These are phyloP conservation scores for Liparis tanakae DNA, from an alignment of 2,797 vertebrate genomes.

Conservation along the genomic window DNA sequence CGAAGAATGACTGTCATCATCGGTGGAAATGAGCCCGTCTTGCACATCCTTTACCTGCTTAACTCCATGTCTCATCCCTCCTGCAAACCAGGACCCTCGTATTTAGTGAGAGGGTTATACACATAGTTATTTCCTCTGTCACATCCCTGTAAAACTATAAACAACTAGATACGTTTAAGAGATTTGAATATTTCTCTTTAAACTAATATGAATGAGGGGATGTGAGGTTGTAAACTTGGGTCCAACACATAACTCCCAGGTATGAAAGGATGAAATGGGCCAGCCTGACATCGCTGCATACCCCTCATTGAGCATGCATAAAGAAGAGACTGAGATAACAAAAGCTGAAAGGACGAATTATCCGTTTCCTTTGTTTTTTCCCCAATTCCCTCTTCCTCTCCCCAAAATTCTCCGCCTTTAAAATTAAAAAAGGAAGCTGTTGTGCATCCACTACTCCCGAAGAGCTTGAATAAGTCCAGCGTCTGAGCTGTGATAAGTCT, in stretches of 20 bases:
- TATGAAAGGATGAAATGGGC: conserved; percentile 48
- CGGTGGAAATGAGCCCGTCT: conserved; percentile 74
- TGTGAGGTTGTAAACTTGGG: conserved; percentile 24
- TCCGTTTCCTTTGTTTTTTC: conserved; percentile 26
- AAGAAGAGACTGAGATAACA: conserved; percentile 44
- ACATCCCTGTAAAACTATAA: conserved; percentile 2
- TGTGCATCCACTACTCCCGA: conserved; percentile 36
- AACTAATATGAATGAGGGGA: conserved; percentile 28
- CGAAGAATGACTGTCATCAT: conserved; percentile 78
- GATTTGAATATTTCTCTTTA: conserved; percentile 28
- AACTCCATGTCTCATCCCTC: conserved; percentile 44
- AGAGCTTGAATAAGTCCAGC: conserved; percentile 46
- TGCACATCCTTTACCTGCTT: conserved; percentile 60
- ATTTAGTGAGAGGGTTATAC: conserved; percentile 34
- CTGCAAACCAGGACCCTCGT: conserved; percentile 41
- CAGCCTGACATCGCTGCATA: conserved; percentile 39
- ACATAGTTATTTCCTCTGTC: neutral
- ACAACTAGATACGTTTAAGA: conserved; percentile 14
- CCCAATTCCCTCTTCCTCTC: conserved; percentile 70
- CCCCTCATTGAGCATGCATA: conserved; percentile 32
- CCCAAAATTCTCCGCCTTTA: conserved; percentile 74
- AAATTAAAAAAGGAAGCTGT: conserved; percentile 66
- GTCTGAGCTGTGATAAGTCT: conserved; percentile 49
- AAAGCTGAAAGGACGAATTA: conserved; percentile 50
- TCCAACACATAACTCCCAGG: conserved; percentile 18